These are phyloP conservation scores for Spizella passerina DNA, from an alignment of 2,797 vertebrate species.

Conservation along the genomic window DNA sequence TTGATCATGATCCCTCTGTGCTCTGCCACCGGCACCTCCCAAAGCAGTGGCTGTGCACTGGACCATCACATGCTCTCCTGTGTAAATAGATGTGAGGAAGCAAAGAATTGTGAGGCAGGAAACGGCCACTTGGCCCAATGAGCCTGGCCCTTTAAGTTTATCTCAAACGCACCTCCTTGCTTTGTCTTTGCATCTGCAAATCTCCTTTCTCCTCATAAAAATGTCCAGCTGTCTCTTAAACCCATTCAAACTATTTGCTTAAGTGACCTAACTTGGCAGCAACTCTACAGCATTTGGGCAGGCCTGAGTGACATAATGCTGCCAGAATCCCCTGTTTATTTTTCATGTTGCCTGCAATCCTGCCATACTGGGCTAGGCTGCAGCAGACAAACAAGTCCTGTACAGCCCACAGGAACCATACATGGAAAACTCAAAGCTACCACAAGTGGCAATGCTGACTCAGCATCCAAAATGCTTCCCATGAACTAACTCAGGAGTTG, in stretches of 20 bases:
- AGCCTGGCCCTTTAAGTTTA: conserved; percentile 58
- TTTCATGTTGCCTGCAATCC: conserved; percentile 22
- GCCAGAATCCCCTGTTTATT: conserved; percentile 57
- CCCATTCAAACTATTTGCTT: conserved; percentile 52
- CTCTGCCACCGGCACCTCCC: neutral
- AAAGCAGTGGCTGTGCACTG: neutral
- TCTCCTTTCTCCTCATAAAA: conserved; percentile 64
- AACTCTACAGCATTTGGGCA: neutral
- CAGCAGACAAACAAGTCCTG: neutral
- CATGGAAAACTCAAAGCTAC: neutral
- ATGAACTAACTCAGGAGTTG: neutral
- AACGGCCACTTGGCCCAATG: conserved; percentile 61
- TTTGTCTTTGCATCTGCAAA: conserved; percentile 68
- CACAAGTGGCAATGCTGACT: conserved; percentile 15
- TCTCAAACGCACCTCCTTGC: conserved; percentile 31
- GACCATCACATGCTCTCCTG: rapidly evolving
- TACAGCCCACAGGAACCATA: neutral
- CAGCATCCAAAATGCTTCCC: neutral
- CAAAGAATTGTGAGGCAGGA: conserved; percentile 38
- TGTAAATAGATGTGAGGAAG: neutral
- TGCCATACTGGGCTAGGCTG: neutral
- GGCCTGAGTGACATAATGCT: conserved; percentile 24
- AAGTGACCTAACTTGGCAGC: conserved; percentile 49
- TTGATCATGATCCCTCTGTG: neutral
- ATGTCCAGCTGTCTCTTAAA: conserved; percentile 65